Base-by-base conservation (phyloP, 2,888 invertebrate species). In the Aleiodes leptofemur region DNA sequence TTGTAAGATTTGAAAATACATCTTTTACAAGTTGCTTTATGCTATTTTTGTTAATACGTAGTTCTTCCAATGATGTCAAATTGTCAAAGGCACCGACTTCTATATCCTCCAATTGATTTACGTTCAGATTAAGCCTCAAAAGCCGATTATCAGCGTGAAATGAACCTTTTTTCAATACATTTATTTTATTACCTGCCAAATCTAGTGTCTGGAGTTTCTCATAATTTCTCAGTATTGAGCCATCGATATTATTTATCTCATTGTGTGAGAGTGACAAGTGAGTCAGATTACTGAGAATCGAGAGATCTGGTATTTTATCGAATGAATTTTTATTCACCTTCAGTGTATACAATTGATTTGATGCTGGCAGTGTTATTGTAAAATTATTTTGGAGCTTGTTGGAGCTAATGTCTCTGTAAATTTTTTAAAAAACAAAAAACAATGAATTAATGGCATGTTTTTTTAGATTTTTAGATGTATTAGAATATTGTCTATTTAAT, bases 41-140 rank as follows among this genome's bases (percentile, higher is more conserved):
- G 80, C 92, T 93, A 92, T 97, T 97, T 87, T 94, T 94, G 86
- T 95, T 96, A 78, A 97, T 88, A 86, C 95, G 95, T 77, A 97
- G 90, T 81, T 94, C 93, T 81, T 93, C 92, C 79, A 98, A 90
- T 74, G 92, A 92, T 1, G 93, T 92, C 72, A 97, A 90, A 86
- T 94, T 94, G 83, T 93, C 93, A 85, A 97, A 93, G 76, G 94
- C 93, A 76, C 93, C 93, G 82, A 93, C 93, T 85, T 94, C 93
- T 77, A 98, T 92, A 61, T 90, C 90, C 81, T 91, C 91, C 77
- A 98, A 94, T 80, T 92, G 92, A 90, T 97, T 98, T 83, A 91
- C 92, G 86, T 93, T 94, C 81, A 95, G 89, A 87, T 92, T 93
- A 85, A 92, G 85, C 82, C 90, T 90, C 72, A 89, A 89, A 48